Evolutionary conservation across 2,113 vertebrate species (phyloP), one percentile per base, ranked within the genome.

Genomic region (Crotalus viridis): DNA sequence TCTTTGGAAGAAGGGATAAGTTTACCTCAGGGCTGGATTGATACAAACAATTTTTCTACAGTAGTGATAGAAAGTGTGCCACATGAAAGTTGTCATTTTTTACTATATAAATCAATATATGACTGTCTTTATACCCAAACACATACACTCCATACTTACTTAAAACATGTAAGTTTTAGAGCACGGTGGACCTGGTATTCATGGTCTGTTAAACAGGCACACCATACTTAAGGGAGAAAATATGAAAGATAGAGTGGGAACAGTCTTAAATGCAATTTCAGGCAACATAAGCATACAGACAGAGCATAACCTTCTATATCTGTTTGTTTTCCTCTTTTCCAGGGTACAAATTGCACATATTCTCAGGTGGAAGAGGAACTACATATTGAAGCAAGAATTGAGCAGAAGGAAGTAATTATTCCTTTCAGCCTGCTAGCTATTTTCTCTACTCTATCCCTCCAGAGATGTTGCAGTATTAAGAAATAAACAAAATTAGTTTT

Each of bases 81-180:
- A 95, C 95, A 94, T 97, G 95, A 97, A 96, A 94, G 74, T 94
- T 95, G 95, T 94, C 95, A 88, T 39, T 95, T 94, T 94, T 95
- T 92, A 92, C 5, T 95, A 90, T 94, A 93, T 96, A 96, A 96
- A 96, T 96, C 92, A 96, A 95, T 87, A 64, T 51, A 87, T 21
- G 87, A 17, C 57, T n/a, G 86, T 91, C 91, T 90, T 95, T 94
- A 95, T 46, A 43, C 33, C n/a, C 17, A 81, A 81, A 81, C 17
- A 81, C 7, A 81, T 43, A 81, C 33, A 21, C 17, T 9, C 33
- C 93, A 69, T 93, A 61, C 61, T 95, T 96, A 94, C 90, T 94
- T 93, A 95, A 95, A 96, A 94, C 95, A 0, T 93, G 88, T 92
- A 96, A 94, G 90, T 90, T 96, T 96, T 95, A 91, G 81, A 97